These are phyloP conservation scores for Enteromius mattozi DNA, from an alignment of 2,797 vertebrate genomes.

Conservation along the genomic window DNA sequence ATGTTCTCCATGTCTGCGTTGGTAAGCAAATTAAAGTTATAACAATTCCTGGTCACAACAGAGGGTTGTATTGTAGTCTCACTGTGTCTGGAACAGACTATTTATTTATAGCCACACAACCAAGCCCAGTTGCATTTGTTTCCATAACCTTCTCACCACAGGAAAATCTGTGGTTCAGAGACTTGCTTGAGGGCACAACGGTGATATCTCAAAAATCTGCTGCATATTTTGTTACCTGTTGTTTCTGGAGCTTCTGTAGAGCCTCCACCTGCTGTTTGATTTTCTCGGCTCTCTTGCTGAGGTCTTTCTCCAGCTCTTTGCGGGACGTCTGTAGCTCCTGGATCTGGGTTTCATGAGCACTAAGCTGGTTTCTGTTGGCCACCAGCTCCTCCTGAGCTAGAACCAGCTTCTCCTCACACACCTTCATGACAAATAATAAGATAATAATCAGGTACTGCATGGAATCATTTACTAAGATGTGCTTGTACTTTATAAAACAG, in stretches of 20 bases:
- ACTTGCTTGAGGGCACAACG: not conserved
- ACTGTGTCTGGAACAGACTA: not conserved
- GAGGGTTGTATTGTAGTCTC: not conserved
- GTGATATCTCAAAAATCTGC: not conserved
- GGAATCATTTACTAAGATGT: not conserved
- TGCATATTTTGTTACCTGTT: constrained; percentile 79
- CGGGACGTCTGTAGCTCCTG: constrained; percentile 83
- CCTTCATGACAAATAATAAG: constrained; percentile 71
- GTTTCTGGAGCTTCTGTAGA: constrained; percentile 83
- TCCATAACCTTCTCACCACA: not conserved
- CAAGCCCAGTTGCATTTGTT: not conserved
- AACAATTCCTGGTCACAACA: constrained; percentile 3
- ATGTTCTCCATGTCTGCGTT: not conserved
- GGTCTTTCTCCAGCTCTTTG: constrained; percentile 80
- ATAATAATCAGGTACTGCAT: not conserved
- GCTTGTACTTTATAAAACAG: constrained; percentile 44
- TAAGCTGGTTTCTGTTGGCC: constrained; percentile 87
- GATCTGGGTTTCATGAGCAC: constrained; percentile 82
- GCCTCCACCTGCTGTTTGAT: constrained; percentile 81
- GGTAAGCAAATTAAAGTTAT: not conserved
- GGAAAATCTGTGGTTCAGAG: not conserved
- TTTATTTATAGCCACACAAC: not conserved
- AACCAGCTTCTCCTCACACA: constrained; percentile 86
- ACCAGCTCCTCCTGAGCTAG: constrained; percentile 90
- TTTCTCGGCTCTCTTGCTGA: constrained; percentile 79